Conservation (phyloP, 2,888 invertebrate species). For the Polymixis lichenea region DNA sequence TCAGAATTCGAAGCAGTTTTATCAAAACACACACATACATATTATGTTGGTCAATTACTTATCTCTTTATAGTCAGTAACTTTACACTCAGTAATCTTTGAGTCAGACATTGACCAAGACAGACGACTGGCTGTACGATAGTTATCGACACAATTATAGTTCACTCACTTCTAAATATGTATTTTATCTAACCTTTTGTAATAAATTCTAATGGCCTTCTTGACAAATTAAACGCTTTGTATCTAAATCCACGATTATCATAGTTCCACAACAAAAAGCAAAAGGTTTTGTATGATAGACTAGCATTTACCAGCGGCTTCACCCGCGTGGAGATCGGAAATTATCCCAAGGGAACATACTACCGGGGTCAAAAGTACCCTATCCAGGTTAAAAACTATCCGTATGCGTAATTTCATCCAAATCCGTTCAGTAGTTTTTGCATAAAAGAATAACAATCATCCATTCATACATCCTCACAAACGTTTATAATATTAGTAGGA, state of each 20-base stretch:
- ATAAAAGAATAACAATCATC: too few species aligned
- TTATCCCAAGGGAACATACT: too few species aligned
- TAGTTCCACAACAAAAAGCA: not conserved
- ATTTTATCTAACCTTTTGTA: slow-evolving; percentile 38
- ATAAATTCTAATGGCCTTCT: slow-evolving; percentile 17
- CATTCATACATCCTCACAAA: too few species aligned
- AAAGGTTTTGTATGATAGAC: not conserved
- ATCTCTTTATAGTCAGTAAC: slow-evolving; percentile 31
- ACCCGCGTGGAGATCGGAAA: too few species aligned
- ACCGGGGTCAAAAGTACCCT: too few species aligned
- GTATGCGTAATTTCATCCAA: too few species aligned
- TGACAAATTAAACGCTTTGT: not conserved
- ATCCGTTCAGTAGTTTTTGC: too few species aligned
- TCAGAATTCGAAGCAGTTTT: slow-evolving; percentile 15
- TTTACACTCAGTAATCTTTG: slow-evolving; percentile 35
- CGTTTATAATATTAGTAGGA: too few species aligned
- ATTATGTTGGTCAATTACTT: slow-evolving; percentile 18
- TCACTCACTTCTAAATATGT: slow-evolving; percentile 33
- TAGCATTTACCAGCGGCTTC: too few species aligned
- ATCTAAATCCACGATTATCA: slow-evolving; percentile 1
- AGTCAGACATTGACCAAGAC: slow-evolving; percentile 39
- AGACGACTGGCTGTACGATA: slow-evolving; percentile 9
- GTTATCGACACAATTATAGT: slow-evolving; percentile 44
- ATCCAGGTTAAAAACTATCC: too few species aligned
- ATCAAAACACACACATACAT: not conserved